Conservation (phyloP, 2,113 vertebrate species). For the Potamarius usumacintae region DNA sequence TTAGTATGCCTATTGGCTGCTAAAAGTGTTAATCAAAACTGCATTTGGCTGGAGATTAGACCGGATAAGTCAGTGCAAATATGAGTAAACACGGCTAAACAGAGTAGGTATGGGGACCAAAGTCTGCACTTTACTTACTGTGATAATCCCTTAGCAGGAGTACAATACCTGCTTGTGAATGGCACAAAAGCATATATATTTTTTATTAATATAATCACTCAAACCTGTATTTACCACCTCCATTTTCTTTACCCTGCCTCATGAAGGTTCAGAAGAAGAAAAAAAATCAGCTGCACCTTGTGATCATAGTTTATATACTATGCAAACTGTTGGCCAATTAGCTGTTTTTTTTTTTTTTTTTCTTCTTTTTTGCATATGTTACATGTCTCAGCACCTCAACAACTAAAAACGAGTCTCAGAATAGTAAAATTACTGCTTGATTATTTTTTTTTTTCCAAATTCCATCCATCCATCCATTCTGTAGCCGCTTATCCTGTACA, state of each 20-base stretch:
- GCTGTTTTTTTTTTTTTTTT: accelerated
- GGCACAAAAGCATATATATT: neutral
- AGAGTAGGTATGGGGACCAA: neutral
- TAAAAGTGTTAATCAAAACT: neutral
- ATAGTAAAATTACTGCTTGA: neutral
- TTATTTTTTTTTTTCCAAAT: neutral
- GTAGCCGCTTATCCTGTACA: too few relatives aligned
- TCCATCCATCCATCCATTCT: too few relatives aligned
- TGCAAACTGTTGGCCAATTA: neutral
- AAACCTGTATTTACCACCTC: neutral
- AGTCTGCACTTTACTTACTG: neutral
- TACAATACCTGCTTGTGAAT: neutral
- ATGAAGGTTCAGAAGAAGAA: neutral
- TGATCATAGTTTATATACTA: neutral
- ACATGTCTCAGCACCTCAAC: neutral
- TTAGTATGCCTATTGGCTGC: neutral
- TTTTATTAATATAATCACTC: neutral
- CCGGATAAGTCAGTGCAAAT: neutral
- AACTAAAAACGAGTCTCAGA: neutral
- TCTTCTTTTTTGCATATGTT: too few relatives aligned
- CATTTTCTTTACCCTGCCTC: neutral
- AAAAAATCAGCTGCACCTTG: neutral
- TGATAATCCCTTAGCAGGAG: neutral
- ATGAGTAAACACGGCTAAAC: neutral
- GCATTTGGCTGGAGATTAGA: neutral